These are phyloP conservation scores for Coccyzus lansbergi DNA, from an alignment of 2,797 vertebrate species.

Conservation along the genomic window DNA sequence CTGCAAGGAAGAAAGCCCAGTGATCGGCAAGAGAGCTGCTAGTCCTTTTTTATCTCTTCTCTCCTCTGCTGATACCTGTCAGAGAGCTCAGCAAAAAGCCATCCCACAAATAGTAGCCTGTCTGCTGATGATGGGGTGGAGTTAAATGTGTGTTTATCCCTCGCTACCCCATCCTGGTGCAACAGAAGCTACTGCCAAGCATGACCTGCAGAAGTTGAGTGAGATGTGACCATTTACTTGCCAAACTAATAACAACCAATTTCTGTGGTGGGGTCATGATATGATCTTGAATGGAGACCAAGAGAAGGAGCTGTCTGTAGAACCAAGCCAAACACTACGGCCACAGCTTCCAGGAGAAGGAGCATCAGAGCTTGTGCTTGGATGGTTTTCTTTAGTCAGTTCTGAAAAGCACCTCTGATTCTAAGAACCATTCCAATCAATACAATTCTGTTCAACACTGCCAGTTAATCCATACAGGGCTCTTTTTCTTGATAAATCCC, in stretches of 20 bases:
- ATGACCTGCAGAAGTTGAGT: neutral
- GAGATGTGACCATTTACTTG: neutral
- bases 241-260: neutral
- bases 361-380: neutral
- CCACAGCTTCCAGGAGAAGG: neutral
- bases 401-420: neutral
- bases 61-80: neutral
- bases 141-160: neutral
- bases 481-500: neutral
- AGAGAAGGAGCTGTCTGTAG: too few species aligned
- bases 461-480: neutral
- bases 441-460: neutral
- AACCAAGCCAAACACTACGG: neutral
- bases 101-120: constrained; percentile 22
- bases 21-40: neutral
- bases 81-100: constrained; percentile 33
- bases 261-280: neutral
- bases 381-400: neutral
- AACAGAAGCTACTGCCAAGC: neutral
- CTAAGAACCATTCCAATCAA: neutral
- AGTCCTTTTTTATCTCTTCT: neutral
- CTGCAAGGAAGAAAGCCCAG: neutral
- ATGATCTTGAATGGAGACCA: neutral
- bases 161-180: neutral
- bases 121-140: constrained; percentile 19